phyloP scores from a whole-genome alignment of 1,140 invertebrate genomes.

The Zaprionus taronus region DNA sequence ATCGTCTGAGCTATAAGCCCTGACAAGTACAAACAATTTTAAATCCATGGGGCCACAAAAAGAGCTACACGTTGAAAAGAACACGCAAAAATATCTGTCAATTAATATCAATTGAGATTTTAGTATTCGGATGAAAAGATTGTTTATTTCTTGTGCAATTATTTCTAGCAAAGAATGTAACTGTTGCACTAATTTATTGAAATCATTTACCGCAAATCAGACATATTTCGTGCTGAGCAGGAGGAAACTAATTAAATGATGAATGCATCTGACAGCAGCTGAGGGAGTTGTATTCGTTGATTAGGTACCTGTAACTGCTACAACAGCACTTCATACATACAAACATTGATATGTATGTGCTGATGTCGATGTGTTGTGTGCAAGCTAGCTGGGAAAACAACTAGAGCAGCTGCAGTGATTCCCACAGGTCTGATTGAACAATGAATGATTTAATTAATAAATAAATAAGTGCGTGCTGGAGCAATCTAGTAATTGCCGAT shows the following conservation, averaged over 20 bases:
- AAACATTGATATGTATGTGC: neutral
- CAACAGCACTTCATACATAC: neutral
- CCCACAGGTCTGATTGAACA: conserved; percentile 73
- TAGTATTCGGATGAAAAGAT: neutral
- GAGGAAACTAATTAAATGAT: conserved; percentile 74
- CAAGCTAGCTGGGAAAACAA: conserved; percentile 9
- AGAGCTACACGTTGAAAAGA: conserved; percentile 24
- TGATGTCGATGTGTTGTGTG: neutral
- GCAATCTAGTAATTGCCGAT: conserved; percentile 55
- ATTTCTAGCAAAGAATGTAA: conserved; percentile 24
- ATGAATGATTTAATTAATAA: conserved; percentile 81
- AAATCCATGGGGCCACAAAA: conserved; percentile 31
- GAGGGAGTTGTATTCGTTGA: conserved; percentile 44
- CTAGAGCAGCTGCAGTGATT: conserved; percentile 47
- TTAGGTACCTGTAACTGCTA: conserved; percentile 22
- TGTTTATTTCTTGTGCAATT: neutral
- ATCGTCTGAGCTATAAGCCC: conserved; percentile 72
- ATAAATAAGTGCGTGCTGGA: conserved; percentile 64
- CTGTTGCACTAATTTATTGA: conserved; percentile 69
- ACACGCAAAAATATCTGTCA: conserved; percentile 17
- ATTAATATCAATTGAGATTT: conserved; percentile 32
- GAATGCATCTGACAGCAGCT: conserved; percentile 60
- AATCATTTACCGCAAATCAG: conserved; percentile 67
- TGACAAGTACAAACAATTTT: conserved; percentile 75
- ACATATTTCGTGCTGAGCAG: conserved; percentile 38